Conservation (phyloP, 1,140 invertebrate species). For the Aradophagus sp. region DNA sequence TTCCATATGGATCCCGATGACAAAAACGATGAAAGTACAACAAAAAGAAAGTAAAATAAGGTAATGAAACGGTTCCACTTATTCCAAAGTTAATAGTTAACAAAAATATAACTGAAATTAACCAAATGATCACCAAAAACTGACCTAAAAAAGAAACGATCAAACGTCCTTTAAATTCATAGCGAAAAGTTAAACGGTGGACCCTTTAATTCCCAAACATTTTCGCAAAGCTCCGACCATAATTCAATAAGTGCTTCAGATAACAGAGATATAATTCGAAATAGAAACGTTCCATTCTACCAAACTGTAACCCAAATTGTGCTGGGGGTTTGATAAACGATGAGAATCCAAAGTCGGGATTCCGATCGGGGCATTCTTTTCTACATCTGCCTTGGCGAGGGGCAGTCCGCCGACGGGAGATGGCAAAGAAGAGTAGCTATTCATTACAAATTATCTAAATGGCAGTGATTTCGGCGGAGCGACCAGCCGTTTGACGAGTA, state of each 20-base stretch:
- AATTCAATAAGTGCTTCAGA: conserved; percentile 47
- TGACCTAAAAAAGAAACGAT: too few species aligned
- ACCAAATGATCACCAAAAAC: too few species aligned
- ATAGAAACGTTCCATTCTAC: conserved; percentile 21
- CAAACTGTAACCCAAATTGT: conserved; percentile 20
- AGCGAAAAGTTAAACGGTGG: too few species aligned
- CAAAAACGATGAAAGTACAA: too few species aligned
- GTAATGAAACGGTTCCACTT: too few species aligned
- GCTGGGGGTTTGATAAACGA: conserved; percentile 42
- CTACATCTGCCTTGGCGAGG: conserved; percentile 54
- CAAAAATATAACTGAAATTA: too few species aligned
- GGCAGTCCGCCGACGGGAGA: conserved; percentile 29
- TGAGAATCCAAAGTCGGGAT: conserved; percentile 33
- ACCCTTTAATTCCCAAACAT: conserved; percentile 24
- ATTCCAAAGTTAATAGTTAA: too few species aligned
- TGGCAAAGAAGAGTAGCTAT: conserved; percentile 70
- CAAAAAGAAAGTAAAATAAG: too few species aligned
- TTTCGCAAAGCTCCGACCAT: conserved; percentile 21
- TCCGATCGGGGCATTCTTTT: conserved; percentile 51
- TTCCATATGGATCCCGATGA: too few species aligned
- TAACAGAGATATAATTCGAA: conserved; percentile 46
- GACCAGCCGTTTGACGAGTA: conserved; percentile 75
- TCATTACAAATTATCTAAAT: conserved; percentile 77
- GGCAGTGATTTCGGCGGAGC: conserved; percentile 74
- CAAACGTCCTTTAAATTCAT: too few species aligned